Percentiles rank a stretch among this genome's conserved stretches.
phyloP scores from a whole-genome alignment of 2,797 vertebrate genomes.

The Sphaeramia orbicularis region DNA sequence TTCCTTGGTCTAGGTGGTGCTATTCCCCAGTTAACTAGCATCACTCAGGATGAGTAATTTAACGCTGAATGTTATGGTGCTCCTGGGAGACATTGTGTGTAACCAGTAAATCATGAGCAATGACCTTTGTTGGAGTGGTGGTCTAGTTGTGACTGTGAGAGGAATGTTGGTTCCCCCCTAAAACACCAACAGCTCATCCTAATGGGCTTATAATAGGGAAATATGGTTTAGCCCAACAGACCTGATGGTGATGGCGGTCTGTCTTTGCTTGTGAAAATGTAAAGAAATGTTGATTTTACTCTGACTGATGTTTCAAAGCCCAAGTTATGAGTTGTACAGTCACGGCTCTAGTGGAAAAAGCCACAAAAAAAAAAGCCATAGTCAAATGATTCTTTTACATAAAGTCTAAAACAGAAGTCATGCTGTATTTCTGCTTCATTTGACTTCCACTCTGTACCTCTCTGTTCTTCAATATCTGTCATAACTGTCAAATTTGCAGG shows the following conservation, averaged over 20 bases:
- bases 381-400: background rate
- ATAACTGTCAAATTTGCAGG: constrained; percentile 48
- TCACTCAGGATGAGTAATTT: constrained; percentile 78
- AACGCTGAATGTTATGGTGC: constrained; percentile 70
- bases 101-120: constrained; percentile 76
- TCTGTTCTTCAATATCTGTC: constrained; percentile 15
- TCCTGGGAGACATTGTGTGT: constrained; percentile 74
- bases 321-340: constrained; percentile 13
- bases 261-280: constrained; percentile 44
- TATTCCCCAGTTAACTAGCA: constrained; percentile 61
- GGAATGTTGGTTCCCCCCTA: constrained; percentile 70
- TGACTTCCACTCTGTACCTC: constrained; percentile 11
- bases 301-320: constrained; percentile 19
- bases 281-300: constrained; percentile 2
- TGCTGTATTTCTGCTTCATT: constrained; percentile 20
- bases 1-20: constrained; percentile 60
- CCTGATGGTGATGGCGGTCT: constrained; percentile 36
- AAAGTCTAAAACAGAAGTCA: too few species aligned
- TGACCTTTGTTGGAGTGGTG: constrained; percentile 75
- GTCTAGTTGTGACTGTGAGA: constrained; percentile 65
- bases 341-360: background rate
- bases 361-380: background rate
- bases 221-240: constrained; percentile 28
- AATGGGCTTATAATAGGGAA: constrained; percentile 67
- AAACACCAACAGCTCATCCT: constrained; percentile 64